These are phyloP conservation scores for Psittacus erithacus DNA, from an alignment of 2,113 vertebrate genomes.

Conservation along the genomic window DNA sequence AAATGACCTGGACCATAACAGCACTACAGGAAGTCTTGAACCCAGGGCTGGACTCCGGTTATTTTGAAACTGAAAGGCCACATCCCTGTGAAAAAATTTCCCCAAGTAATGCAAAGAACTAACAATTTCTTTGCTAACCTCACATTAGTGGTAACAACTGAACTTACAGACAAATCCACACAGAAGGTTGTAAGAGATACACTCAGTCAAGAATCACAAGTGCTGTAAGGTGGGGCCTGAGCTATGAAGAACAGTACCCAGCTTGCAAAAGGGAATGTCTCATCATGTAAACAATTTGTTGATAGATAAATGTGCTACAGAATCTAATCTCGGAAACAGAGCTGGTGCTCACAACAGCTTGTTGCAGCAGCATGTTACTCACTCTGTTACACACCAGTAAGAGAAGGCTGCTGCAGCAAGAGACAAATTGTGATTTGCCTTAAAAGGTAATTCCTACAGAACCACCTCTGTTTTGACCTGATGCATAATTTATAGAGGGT, in stretches of 20 bases:
- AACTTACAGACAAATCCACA: neutral
- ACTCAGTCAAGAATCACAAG: neutral
- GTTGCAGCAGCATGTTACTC: neutral
- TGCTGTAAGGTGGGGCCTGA: neutral
- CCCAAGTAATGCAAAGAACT: neutral
- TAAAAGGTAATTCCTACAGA: neutral
- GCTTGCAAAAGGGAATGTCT: neutral
- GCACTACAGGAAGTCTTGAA: neutral
- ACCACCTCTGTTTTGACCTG: neutral
- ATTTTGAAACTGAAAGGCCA: neutral
- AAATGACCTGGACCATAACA: accelerated
- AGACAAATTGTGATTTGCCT: neutral
- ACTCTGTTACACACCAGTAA: neutral
- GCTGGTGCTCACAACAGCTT: neutral
- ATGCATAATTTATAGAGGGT: neutral
- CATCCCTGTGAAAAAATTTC: neutral
- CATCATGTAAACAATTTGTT: neutral
- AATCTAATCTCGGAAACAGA: constrained; percentile 7
- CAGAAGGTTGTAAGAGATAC: neutral
- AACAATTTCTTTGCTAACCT: neutral
- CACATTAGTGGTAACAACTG: neutral
- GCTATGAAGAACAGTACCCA: neutral
- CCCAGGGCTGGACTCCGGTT: neutral
- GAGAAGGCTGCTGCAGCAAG: neutral
- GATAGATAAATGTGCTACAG: neutral